These are phyloP conservation scores for Premnoplex brunnescens DNA, from an alignment of 2,797 vertebrate genomes.

Conservation along the genomic window DNA sequence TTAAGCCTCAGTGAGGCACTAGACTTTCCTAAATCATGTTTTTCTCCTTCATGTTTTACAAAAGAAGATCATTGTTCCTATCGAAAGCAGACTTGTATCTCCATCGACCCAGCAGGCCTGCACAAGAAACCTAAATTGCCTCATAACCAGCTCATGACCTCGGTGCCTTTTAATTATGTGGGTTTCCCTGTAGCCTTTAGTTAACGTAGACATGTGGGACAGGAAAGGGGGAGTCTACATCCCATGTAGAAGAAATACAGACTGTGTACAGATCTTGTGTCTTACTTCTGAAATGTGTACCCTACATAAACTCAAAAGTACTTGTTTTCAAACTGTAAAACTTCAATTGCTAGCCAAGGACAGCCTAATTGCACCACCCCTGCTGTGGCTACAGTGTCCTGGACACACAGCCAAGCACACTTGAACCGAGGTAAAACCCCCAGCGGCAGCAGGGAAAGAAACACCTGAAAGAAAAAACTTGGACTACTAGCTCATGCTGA, in stretches of 20 bases:
- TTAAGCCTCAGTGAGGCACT: conserved; percentile 61
- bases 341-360: not conserved
- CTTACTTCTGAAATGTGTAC: not conserved
- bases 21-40: conserved; percentile 57
- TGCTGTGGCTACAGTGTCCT: not conserved
- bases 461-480: not conserved
- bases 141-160: conserved; percentile 74
- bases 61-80: conserved; percentile 73
- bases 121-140: conserved; percentile 71
- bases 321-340: not conserved
- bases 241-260: not conserved
- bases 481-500: not conserved
- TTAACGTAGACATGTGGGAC: not conserved
- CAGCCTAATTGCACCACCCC: not conserved
- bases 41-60: conserved; percentile 54
- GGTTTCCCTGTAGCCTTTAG: conserved; percentile 42
- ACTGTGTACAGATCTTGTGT: not conserved
- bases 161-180: conserved; percentile 65
- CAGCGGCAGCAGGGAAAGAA: not conserved
- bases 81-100: conserved; percentile 52
- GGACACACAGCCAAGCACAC: not conserved
- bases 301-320: not conserved
- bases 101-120: conserved; percentile 66
- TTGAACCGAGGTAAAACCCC: not conserved
- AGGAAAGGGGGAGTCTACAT: not conserved